Evolutionary conservation across 2,888 invertebrate species (phyloP).

Genomic region (Hoplodrina ambigua): DNA sequence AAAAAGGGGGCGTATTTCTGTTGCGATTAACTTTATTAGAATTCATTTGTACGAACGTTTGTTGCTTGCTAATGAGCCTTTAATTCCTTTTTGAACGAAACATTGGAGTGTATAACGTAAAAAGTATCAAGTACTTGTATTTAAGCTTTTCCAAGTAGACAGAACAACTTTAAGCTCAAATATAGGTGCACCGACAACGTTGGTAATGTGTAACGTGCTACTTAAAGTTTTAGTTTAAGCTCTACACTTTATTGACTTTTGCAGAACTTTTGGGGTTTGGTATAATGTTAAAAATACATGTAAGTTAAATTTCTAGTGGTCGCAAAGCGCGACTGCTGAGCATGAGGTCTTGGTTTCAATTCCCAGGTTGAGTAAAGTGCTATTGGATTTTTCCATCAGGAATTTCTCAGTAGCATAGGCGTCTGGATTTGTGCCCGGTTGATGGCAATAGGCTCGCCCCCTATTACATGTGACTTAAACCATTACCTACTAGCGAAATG

Average conservation of each 20-base stretch:
- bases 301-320: too few relatives aligned
- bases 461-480: too few relatives aligned
- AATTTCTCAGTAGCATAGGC: too few relatives aligned
- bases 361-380: too few relatives aligned
- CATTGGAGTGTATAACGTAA: conserved; percentile 16
- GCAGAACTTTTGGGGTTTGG: conserved; percentile 1
- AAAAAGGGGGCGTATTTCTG: conserved; percentile 74
- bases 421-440: too few relatives aligned
- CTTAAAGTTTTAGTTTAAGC: conserved; percentile 37
- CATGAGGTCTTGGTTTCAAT: too few relatives aligned
- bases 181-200: conserved; percentile 38
- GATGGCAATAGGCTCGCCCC: too few relatives aligned
- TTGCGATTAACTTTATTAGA: conserved; percentile 86
- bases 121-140: conserved; percentile 28
- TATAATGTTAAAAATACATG: neutral
- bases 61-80: conserved; percentile 80
- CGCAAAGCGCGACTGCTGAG: too few relatives aligned
- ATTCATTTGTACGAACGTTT: conserved; percentile 80
- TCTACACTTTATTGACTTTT: conserved; percentile 44
- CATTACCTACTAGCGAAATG: too few relatives aligned
- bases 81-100: conserved; percentile 72
- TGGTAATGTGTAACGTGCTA: conserved; percentile 46
- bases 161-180: conserved; percentile 41
- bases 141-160: conserved; percentile 29
- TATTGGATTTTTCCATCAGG: too few relatives aligned